Percentiles rank a stretch among this genome's conserved stretches.
phyloP scores from a whole-genome alignment of 2,113 vertebrate species.

The Odocoileus hemionus region DNA sequence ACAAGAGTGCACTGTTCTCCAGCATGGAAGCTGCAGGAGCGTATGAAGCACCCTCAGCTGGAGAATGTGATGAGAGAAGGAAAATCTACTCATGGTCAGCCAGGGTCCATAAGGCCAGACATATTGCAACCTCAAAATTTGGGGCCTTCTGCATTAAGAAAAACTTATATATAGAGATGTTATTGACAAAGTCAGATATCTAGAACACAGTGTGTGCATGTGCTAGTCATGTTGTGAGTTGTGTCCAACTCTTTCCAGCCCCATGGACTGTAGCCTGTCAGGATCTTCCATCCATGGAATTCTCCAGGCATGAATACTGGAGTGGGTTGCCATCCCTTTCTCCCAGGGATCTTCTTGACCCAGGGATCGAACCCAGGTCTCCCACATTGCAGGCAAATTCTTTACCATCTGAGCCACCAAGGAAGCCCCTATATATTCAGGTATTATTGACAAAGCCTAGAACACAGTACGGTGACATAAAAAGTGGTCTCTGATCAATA shows the following conservation, averaged over 20 bases:
- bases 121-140: neutral
- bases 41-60: neutral
- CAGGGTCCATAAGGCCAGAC: neutral
- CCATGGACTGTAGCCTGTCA: neutral
- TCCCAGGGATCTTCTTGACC: neutral
- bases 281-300: neutral
- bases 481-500: neutral
- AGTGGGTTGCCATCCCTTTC: neutral
- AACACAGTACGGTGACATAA: neutral
- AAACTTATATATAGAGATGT: neutral
- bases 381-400: neutral
- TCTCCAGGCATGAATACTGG: neutral
- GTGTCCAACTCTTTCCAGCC: neutral
- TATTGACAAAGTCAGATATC: neutral
- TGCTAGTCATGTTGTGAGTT: neutral
- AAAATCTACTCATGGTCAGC: neutral
- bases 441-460: neutral
- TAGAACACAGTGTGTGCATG: neutral
- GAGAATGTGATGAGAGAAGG: neutral
- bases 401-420: neutral
- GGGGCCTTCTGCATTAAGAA: neutral
- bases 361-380: neutral
- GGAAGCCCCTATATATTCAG: neutral
- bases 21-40: neutral
- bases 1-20: slow-evolving; percentile 73